Base-by-base conservation (phyloP, 2,888 invertebrate genomes). In the Trilocha varians region DNA sequence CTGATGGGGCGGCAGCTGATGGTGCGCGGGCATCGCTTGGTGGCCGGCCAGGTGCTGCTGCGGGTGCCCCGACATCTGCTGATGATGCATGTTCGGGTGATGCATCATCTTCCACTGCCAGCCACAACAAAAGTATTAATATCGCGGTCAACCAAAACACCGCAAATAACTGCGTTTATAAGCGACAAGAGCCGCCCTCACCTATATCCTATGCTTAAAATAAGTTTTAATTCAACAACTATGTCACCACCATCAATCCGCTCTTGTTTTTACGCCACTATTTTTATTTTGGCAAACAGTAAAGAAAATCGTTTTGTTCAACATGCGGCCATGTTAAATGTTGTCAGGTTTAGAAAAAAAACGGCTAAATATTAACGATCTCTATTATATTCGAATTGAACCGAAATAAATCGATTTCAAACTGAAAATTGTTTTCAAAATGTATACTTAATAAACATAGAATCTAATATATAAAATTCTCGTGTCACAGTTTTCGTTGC, bases 261-360 rank as follows among this genome's bases (percentile, higher is more conserved):
- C 73, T 66, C 60, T 66, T 66, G 65, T 71, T 25, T 68, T 71
- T 59, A 70, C 67, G 70, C 70, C 67, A 66, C 60, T 64, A 55
- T 68, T 58, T 66, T 61, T 70, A 70, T 72, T 82, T 91, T 91
- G 91, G 91, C 91, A 88, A 91, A 91, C 91, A 91, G 90, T 91
- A 91, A 91, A 91, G 91, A 91, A 91, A 91, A 91, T 87, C 87
- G 87, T 86, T 87, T 88, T 72, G 84, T 90, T 90, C 91, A 92
- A 91, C 92, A 91, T 91, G 92, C 92, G 91, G 92, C 93, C 92
- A 93, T 92, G 91, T 91, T 93, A 91, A 78, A 74, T 78, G 75
- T 78, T 77, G 60, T 70, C 59, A 25, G 25, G 11, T 25, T 6
- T 25, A 62, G 4, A 2, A 37, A 39, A 13, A 16, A 11, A 16